phyloP scores from a whole-genome alignment of 2,888 invertebrate genomes.

The Agrochola lychnidis region DNA sequence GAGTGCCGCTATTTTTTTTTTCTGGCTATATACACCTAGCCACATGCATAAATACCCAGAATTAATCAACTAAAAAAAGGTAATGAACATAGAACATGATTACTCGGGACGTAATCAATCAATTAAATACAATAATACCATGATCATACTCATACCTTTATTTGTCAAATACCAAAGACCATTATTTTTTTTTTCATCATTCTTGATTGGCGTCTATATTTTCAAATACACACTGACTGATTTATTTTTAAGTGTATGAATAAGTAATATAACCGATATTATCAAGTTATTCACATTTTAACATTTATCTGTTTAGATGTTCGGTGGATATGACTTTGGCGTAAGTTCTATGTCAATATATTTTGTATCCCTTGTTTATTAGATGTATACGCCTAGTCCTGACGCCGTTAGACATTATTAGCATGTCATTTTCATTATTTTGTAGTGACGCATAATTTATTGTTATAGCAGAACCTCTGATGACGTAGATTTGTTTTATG shows the following conservation, averaged over 20 bases:
- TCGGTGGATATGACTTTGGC: constrained; percentile 90
- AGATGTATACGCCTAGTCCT: constrained; percentile 71
- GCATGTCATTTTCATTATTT: constrained; percentile 68
- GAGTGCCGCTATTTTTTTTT: no score
- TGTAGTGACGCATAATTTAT: constrained; percentile 50
- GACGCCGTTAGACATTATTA: constrained; percentile 64
- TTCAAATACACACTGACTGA: constrained; percentile 11
- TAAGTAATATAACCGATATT: constrained; percentile 24
- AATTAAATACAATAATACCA: no score
- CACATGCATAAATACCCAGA: not conserved
- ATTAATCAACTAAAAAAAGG: not conserved
- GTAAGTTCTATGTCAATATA: constrained; percentile 81
- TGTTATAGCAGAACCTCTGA: not conserved
- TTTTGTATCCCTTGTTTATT: constrained; percentile 72
- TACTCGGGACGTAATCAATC: not conserved
- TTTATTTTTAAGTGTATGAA: constrained; percentile 30
- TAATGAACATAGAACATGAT: not conserved
- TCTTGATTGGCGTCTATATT: not conserved
- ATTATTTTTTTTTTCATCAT: not conserved
- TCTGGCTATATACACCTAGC: no score
- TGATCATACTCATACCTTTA: not conserved
- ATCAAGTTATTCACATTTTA: constrained; percentile 64
- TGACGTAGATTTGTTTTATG: constrained; percentile 45
- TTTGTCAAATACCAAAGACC: not conserved
- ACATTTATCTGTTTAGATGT: constrained; percentile 88